Conservation (phyloP, 1,140 invertebrate genomes). For the Lerema accius region DNA sequence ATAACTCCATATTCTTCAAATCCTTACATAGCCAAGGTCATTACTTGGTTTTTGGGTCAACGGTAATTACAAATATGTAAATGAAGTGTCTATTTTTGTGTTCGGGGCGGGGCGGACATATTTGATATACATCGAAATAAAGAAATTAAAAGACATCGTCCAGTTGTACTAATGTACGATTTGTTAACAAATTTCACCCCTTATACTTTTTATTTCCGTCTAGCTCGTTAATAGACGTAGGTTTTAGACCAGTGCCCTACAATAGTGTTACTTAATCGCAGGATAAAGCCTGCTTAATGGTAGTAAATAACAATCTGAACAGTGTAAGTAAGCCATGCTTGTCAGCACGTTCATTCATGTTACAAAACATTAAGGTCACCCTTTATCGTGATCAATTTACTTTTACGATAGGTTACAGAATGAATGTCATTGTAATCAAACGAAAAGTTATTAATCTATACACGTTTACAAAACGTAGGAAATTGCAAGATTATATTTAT, state of each 20-base stretch:
- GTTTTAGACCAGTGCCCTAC: too few relatives aligned
- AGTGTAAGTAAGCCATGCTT: conserved; percentile 16
- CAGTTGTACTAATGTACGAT: conserved; percentile 29
- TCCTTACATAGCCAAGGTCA: too few relatives aligned
- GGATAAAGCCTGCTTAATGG: conserved; percentile 40
- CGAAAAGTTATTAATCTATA: background rate
- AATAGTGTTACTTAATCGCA: too few relatives aligned
- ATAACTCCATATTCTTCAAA: too few relatives aligned
- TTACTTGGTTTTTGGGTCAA: too few relatives aligned
- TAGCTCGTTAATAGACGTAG: too few relatives aligned
- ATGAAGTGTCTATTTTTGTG: too few relatives aligned
- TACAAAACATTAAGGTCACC: conserved; percentile 7
- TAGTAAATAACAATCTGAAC: conserved; percentile 35
- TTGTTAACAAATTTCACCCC: conserved; percentile 47
- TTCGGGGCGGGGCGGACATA: too few relatives aligned
- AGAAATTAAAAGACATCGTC: too few relatives aligned
- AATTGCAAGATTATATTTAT: conserved; percentile 4
- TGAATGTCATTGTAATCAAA: background rate
- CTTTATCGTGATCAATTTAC: conserved; percentile 2
- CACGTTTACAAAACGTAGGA: background rate
- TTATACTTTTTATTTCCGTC: conserved; percentile 1
- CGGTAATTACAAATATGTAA: too few relatives aligned
- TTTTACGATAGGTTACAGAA: background rate
- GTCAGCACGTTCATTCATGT: conserved; percentile 8
- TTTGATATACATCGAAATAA: too few relatives aligned